A percentile compares a stretch with the other conserved stretches of the same genome.
phyloP scores from a whole-genome alignment of 2,113 vertebrate species.

The Clarias gariepinus region DNA sequence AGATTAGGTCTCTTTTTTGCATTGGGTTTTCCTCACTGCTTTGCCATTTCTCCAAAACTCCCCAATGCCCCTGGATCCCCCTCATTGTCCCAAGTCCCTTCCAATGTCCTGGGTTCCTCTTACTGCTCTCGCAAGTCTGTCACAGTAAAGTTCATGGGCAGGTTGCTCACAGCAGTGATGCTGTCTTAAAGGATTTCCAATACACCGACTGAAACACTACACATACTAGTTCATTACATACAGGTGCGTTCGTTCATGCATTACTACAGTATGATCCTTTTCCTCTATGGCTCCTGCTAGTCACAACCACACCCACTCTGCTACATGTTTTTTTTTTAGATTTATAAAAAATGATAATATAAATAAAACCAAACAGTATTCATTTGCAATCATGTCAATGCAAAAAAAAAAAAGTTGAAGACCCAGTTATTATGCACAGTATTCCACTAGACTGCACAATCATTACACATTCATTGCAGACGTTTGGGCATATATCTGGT shows the following conservation, averaged over 20 bases:
- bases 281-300: not conserved
- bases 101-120: not conserved
- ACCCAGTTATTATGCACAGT: too few relatives aligned
- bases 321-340: not conserved
- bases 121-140: not conserved
- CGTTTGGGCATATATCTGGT: too few relatives aligned
- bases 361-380: not conserved
- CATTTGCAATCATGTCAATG: not conserved
- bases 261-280: not conserved
- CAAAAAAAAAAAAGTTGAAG: too few relatives aligned
- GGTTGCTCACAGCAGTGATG: not conserved
- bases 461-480: too few relatives aligned
- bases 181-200: not conserved
- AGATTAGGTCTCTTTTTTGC: not conserved
- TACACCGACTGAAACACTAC: not conserved
- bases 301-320: not conserved
- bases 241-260: not conserved
- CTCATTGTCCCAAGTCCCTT: not conserved
- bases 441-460: too few relatives aligned
- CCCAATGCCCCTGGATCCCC: not conserved
- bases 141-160: too few relatives aligned
- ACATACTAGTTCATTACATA: not conserved
- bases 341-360: not conserved
- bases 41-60: too few relatives aligned
- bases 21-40: not conserved